Evolutionary conservation across 2,797 vertebrate genomes (phyloP).

Genomic region (Molossus alvarezi): DNA sequence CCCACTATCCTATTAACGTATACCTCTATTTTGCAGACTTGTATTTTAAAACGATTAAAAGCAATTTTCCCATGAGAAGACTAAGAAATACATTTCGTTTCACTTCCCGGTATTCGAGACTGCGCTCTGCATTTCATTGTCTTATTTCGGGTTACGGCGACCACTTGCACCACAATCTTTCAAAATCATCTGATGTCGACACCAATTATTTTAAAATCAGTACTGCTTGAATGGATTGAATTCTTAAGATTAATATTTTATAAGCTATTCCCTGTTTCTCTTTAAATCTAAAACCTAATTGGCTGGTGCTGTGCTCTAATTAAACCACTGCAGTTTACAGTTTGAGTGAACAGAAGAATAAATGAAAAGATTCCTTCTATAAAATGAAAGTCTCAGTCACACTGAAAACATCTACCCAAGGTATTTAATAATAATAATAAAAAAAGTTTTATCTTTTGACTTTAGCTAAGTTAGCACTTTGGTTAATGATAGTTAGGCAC

Average conservation of each 20-base stretch:
- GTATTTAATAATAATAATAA: background rate
- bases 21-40: background rate
- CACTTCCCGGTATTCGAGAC: background rate
- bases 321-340: constrained; percentile 11
- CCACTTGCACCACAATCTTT: constrained; percentile 21
- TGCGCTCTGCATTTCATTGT: background rate
- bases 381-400: constrained; percentile 57
- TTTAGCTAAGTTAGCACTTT: background rate
- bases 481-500: background rate
- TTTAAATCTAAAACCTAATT: constrained; percentile 21
- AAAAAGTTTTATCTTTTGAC: background rate
- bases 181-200: constrained; percentile 37
- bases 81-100: background rate
- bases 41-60: constrained; percentile 42
- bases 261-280: constrained; percentile 33
- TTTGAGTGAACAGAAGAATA: constrained; percentile 50
- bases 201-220: constrained; percentile 66
- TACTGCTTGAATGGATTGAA: constrained; percentile 45
- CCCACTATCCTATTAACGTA: background rate
- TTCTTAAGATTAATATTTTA: constrained; percentile 67
- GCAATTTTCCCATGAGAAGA: background rate
- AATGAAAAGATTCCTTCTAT: constrained; percentile 31
- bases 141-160: background rate
- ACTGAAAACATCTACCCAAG: constrained; percentile 4
- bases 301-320: constrained; percentile 25